Evolutionary conservation across 1,140 invertebrate species (phyloP).

Genomic region (Grapholita molesta): DNA sequence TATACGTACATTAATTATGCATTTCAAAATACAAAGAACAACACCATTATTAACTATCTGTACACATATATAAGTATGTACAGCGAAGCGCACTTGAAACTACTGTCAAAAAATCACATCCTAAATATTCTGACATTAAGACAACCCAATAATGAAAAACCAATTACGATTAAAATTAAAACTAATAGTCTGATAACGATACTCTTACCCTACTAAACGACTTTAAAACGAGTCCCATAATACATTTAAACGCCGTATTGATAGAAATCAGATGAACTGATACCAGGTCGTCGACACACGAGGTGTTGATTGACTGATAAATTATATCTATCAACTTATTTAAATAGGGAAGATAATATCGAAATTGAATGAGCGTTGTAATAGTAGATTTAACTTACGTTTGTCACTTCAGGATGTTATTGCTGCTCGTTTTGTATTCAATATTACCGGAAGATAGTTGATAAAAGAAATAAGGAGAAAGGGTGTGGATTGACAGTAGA

Average conservation of each 20-base stretch:
- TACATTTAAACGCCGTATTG: constrained; percentile 9
- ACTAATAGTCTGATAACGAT: background rate
- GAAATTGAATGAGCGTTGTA: background rate
- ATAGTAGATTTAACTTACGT: background rate
- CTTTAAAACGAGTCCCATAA: background rate
- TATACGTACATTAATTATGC: too few relatives aligned
- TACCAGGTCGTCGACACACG: background rate
- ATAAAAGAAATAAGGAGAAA: background rate
- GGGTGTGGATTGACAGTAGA: background rate
- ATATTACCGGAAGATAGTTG: background rate
- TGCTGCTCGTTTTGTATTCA: background rate
- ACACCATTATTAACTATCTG: too few relatives aligned
- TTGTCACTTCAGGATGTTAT: background rate
- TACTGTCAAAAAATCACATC: too few relatives aligned
- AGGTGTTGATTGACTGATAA: constrained; percentile 2
- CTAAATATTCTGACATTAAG: too few relatives aligned
- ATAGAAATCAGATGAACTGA: constrained; percentile 5
- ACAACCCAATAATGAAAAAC: too few relatives aligned
- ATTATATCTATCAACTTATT: constrained; percentile 1
- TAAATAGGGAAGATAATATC: constrained; percentile 14
- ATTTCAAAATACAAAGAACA: too few relatives aligned
- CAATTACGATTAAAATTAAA: too few relatives aligned
- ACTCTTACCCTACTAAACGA: background rate
- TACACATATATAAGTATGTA: too few relatives aligned
- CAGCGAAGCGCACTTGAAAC: too few relatives aligned